A percentile compares a stretch with the other conserved stretches of the same genome.
phyloP scores from a whole-genome alignment of 2,113 vertebrate species.

The Galemys pyrenaicus region DNA sequence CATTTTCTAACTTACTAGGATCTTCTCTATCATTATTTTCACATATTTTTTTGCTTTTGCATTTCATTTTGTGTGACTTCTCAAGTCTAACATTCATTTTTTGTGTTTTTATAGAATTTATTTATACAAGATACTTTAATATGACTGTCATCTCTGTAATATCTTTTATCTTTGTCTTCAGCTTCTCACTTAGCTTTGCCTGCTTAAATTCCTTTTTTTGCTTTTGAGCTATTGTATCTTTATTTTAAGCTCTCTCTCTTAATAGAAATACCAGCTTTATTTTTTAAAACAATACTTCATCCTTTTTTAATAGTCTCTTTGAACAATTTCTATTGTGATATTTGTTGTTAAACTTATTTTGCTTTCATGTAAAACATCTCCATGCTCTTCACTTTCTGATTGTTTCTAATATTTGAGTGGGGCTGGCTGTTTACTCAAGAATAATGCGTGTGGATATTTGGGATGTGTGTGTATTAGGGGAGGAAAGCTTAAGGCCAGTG shows the following conservation, averaged over 20 bases:
- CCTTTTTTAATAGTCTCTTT: neutral
- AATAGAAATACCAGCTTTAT: neutral
- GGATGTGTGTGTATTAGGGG: neutral
- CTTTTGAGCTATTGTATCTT: neutral
- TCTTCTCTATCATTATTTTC: neutral
- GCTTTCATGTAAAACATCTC: neutral
- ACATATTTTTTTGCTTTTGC: neutral
- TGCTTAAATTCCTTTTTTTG: neutral
- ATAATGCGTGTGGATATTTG: neutral
- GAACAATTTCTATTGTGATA: neutral
- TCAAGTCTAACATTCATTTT: neutral
- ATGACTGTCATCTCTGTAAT: neutral
- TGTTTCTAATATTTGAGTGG: neutral
- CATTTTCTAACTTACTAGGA: neutral
- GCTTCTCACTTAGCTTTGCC: neutral
- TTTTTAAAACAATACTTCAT: neutral
- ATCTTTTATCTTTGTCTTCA: neutral
- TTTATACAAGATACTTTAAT: neutral
- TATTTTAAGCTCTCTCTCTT: neutral
- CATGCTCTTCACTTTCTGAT: neutral
- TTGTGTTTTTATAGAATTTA: neutral
- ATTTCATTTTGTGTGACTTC: slow-evolving; percentile 6
- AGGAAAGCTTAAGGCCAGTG: neutral
- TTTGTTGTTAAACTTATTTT: neutral
- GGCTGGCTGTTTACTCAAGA: neutral